Evolutionary conservation across 2,888 invertebrate genomes (phyloP), one percentile per base, ranked within the genome.

Genomic region (Dioctria linearis): DNA sequence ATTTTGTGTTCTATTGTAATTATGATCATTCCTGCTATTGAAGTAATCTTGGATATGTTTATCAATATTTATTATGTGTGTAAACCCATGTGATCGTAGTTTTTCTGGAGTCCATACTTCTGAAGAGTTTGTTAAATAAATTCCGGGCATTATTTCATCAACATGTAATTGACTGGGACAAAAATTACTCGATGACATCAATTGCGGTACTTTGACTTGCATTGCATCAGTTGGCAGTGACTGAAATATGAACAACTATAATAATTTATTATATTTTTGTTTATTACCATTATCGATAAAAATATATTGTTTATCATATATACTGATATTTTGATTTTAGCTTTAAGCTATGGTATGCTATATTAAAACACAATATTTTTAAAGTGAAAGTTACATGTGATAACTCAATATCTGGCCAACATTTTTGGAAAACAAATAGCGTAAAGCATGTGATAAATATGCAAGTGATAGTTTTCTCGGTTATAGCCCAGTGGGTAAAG

Each of bases 11-110:
- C 39, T 76, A 46, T 63, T 63, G 13, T 63, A 46, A 39, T 63
- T 63, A 57, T 76, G 61, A 49, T 49, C 63, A 63, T 49, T 76
- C 46, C 63, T 76, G n/a, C 43, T 65, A 11, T 5, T 54, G 39
- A 57, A 67, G 43, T 57, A 67, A n/a, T 43, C 40, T 25, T 67
- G 57, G 61, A 86, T 86, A 82, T 86, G 86, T 79, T 84, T 85
- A 81, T 87, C 86, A 79, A 87, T 86, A 46, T 85, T 85, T 46
- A 87, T 86, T 13, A 87, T 84, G 75, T 86, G 86, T 67, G 86
- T 86, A 66, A 86, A 86, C 25, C 85, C 85, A 80, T 85, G 84
- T 4, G 84, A 81, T 61, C 83, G 85, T 59, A 87, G 82, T 78
- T 84, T 84, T n/a, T 85, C 84, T 51, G 84, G 81, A 71, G 85